These are phyloP conservation scores for Venusia cambrica DNA, from an alignment of 2,888 invertebrate genomes.

Conservation along the genomic window DNA sequence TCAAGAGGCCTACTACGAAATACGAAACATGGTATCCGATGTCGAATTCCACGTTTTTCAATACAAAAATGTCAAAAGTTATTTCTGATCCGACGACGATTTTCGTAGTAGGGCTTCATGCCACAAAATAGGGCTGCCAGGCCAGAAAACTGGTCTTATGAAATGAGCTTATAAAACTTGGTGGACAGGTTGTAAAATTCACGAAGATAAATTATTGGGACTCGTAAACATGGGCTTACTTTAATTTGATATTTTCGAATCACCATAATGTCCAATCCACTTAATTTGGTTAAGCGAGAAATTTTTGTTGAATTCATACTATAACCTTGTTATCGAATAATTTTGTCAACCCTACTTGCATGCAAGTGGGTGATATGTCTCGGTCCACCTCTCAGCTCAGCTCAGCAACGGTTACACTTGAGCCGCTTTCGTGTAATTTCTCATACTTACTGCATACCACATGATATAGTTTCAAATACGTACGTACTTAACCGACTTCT, in stretches of 20 bases:
- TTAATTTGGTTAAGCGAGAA: too few relatives aligned
- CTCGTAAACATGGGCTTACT: too few relatives aligned
- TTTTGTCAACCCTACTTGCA: slow-evolving; percentile 15
- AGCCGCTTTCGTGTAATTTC: slow-evolving; percentile 55
- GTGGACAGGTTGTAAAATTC: slow-evolving; percentile 4
- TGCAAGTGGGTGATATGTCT: slow-evolving; percentile 61
- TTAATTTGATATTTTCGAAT: too few relatives aligned
- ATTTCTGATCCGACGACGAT: slow-evolving; percentile 25
- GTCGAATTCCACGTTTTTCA: too few relatives aligned
- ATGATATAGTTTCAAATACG: slow-evolving; percentile 42
- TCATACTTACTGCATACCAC: slow-evolving; percentile 45
- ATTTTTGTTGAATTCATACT: too few relatives aligned
- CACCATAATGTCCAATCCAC: too few relatives aligned
- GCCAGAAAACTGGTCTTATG: slow-evolving; percentile 19
- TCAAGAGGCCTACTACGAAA: too few relatives aligned
- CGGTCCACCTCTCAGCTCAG: slow-evolving; percentile 54
- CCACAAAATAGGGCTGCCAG: slow-evolving; percentile 31
- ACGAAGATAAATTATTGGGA: background rate
- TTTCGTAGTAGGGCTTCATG: slow-evolving; percentile 22
- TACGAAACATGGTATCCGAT: too few relatives aligned
- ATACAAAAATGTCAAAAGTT: too few relatives aligned
- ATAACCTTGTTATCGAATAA: slow-evolving; percentile 2
- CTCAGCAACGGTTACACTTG: slow-evolving; percentile 41
- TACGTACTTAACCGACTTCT: slow-evolving; percentile 29
- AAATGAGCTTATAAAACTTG: slow-evolving; percentile 1